Evolutionary conservation across 2,888 invertebrate species (phyloP).

Genomic region (Brenthis daphne): DNA sequence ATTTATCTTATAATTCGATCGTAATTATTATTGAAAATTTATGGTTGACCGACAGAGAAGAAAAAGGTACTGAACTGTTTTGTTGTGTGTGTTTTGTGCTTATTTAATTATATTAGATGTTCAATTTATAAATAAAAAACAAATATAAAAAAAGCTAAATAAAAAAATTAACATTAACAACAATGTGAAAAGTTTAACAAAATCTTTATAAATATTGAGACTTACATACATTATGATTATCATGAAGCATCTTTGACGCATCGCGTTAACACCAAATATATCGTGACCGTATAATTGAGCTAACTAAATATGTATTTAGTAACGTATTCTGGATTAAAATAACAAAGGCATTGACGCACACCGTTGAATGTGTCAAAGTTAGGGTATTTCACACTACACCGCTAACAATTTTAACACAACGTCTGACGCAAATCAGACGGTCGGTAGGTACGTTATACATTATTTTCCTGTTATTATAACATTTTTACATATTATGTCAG

Average conservation of each 20-base stretch:
- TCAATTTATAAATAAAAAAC: no score
- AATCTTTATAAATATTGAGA: not conserved
- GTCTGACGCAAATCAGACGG: slow-evolving; percentile 62
- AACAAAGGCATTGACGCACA: slow-evolving; percentile 63
- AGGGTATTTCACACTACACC: slow-evolving; percentile 55
- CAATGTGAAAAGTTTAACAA: not conserved
- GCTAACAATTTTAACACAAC: slow-evolving; percentile 62
- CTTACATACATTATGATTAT: not conserved
- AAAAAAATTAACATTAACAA: no score
- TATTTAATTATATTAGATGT: no score
- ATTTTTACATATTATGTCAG: not conserved
- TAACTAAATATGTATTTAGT: slow-evolving; percentile 46
- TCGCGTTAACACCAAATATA: slow-evolving; percentile 2
- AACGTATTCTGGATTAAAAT: slow-evolving; percentile 47
- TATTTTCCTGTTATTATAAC: slow-evolving; percentile 10
- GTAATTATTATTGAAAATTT: no score
- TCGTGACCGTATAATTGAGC: slow-evolving; percentile 51
- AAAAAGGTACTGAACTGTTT: no score
- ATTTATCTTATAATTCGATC: no score
- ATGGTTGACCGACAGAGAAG: no score
- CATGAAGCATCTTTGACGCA: no score
- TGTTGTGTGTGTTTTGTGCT: no score
- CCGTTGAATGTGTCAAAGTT: slow-evolving; percentile 51
- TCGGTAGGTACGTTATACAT: not conserved
- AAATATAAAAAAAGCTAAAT: no score